These are phyloP conservation scores for Copidosoma floridanum DNA, from an alignment of 1,140 invertebrate genomes.

Conservation along the genomic window DNA sequence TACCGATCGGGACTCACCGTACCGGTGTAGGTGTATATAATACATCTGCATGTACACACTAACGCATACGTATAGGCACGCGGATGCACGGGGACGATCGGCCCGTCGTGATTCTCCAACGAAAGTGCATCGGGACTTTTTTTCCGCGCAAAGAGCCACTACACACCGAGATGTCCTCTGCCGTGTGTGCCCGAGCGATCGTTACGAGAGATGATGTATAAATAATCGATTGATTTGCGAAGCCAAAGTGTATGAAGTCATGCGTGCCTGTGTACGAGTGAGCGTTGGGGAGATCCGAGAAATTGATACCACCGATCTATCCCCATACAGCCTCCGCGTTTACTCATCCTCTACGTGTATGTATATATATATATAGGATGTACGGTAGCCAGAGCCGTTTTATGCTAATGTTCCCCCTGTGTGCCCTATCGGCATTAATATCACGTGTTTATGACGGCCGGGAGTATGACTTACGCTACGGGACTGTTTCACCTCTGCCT, in stretches of 20 bases:
- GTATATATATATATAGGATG: no score
- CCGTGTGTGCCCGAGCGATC: no score
- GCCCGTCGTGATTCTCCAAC: no score
- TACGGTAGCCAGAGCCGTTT: slow-evolving; percentile 23
- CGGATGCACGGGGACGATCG: neutral
- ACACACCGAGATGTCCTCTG: no score
- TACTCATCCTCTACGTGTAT: no score
- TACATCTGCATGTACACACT: neutral
- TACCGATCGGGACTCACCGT: no score
- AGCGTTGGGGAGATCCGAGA: slow-evolving; percentile 9
- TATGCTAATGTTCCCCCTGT: slow-evolving; percentile 36
- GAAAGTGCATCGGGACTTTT: no score
- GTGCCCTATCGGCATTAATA: slow-evolving; percentile 39
- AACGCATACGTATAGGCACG: no score
- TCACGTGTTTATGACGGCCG: slow-evolving; percentile 40
- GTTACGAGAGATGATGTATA: slow-evolving; percentile 2
- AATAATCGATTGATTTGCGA: slow-evolving; percentile 26
- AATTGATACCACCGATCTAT: no score
- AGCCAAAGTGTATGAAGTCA: slow-evolving; percentile 18
- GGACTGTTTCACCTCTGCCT: slow-evolving; percentile 35
- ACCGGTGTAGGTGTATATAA: no score
- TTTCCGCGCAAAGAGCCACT: no score
- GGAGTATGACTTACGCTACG: slow-evolving; percentile 35
- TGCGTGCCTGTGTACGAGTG: neutral
- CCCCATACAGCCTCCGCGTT: neutral